These are phyloP conservation scores for Gallirallus australis DNA, from an alignment of 2,797 vertebrate genomes.

Conservation along the genomic window DNA sequence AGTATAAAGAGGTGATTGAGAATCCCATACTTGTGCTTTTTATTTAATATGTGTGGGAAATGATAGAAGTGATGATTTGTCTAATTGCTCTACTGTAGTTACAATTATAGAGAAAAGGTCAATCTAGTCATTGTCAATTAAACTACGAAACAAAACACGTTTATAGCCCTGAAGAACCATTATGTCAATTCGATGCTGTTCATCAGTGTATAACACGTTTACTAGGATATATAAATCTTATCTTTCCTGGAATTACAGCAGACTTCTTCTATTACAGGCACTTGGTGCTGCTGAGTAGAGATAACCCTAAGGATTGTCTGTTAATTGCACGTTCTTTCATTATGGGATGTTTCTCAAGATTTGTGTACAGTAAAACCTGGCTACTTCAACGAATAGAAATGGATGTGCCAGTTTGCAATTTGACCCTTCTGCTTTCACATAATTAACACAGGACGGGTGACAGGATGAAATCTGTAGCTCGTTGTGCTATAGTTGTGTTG, in stretches of 20 bases:
- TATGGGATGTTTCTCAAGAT: conserved; percentile 54
- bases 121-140: conserved; percentile 82
- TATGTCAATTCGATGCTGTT: conserved; percentile 75
- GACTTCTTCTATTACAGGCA: conserved; percentile 57
- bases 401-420: neutral
- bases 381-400: conserved; percentile 24
- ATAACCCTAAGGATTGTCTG: conserved; percentile 72
- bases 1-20: neutral
- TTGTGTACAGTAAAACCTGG: conserved; percentile 47
- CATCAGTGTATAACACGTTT: conserved; percentile 64
- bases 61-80: conserved; percentile 45
- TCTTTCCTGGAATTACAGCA: conserved; percentile 58
- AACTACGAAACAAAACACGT: conserved; percentile 70
- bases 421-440: conserved; percentile 9
- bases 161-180: conserved; percentile 70
- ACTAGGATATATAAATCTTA: conserved; percentile 72
- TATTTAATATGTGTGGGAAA: conserved; percentile 47
- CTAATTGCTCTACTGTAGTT: conserved; percentile 81
- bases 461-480: neutral
- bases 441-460: neutral
- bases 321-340: conserved; percentile 75
- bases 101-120: conserved; percentile 86
- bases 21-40: neutral
- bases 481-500: neutral
- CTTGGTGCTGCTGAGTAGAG: conserved; percentile 66